These are phyloP conservation scores for Hycleus cichorii DNA, from an alignment of 1,140 invertebrate species.

Conservation along the genomic window DNA sequence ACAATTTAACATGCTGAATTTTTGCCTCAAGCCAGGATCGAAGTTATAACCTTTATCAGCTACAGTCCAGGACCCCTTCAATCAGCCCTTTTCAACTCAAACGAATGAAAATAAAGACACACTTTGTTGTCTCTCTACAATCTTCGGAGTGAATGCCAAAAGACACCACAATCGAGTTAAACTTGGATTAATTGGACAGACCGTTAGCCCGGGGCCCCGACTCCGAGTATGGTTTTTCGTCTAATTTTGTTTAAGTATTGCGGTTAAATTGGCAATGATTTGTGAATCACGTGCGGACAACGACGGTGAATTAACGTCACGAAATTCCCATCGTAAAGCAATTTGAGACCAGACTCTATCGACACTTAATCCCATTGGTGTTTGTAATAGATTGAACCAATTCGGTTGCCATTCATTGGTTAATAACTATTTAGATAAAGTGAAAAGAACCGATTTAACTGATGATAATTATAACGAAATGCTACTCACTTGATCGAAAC, in stretches of 20 bases:
- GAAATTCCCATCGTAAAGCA: slow-evolving; percentile 46
- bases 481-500: slow-evolving; percentile 59
- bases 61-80: too few relatives aligned
- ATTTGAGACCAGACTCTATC: slow-evolving; percentile 49
- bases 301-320: slow-evolving; percentile 14
- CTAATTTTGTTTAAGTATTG: slow-evolving; percentile 21
- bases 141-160: too few relatives aligned
- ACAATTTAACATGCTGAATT: too few relatives aligned
- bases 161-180: too few relatives aligned
- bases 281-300: slow-evolving; percentile 19
- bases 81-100: too few relatives aligned
- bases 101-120: too few relatives aligned
- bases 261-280: slow-evolving; percentile 25
- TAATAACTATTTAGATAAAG: slow-evolving; percentile 40
- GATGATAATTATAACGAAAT: not conserved
- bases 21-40: too few relatives aligned
- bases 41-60: too few relatives aligned
- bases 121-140: too few relatives aligned
- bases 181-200: too few relatives aligned
- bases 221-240: too few relatives aligned
- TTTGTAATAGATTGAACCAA: slow-evolving; percentile 47
- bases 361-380: slow-evolving; percentile 47
- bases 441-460: slow-evolving; percentile 1
- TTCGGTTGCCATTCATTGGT: slow-evolving; percentile 47
- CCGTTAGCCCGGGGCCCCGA: too few relatives aligned